Evolutionary conservation across 2,113 vertebrate genomes (phyloP).

Genomic region (Pipra filicauda): DNA sequence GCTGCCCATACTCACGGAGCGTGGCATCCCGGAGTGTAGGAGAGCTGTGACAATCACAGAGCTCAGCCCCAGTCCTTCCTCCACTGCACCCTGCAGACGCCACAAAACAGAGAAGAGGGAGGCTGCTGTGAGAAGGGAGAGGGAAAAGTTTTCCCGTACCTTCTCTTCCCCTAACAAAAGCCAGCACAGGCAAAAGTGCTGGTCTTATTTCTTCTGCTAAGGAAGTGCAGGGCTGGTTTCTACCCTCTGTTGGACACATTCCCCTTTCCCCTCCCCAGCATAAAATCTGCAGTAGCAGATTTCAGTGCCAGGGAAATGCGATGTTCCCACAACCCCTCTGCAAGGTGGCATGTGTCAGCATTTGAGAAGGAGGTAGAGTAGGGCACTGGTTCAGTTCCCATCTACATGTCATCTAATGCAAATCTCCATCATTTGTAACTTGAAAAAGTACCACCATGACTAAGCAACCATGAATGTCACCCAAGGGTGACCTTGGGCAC

Average conservation of each 20-base stretch:
- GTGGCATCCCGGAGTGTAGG: neutral
- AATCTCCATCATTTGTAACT: neutral
- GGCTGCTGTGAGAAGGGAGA: neutral
- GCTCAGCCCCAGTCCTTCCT: slow-evolving; percentile 52
- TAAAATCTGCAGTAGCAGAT: neutral
- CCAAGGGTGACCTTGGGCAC: neutral
- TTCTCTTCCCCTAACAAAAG: neutral
- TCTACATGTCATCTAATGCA: neutral
- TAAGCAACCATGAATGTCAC: neutral
- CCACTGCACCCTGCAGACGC: slow-evolving; percentile 37
- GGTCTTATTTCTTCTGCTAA: neutral
- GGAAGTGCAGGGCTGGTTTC: neutral
- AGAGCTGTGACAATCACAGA: slow-evolving; percentile 20
- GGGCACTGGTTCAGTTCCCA: neutral
- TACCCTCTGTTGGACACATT: neutral
- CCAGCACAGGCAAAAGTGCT: neutral
- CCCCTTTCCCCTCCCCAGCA: neutral
- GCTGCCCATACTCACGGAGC: neutral
- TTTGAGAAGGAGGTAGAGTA: neutral
- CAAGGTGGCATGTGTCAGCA: neutral
- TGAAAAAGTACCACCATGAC: neutral
- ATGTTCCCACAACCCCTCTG: neutral
- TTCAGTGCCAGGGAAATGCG: neutral
- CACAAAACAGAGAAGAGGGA: neutral
- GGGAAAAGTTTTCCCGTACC: neutral